A percentile compares a stretch with the other conserved stretches of the same genome.
Evolutionary conservation across 2,797 vertebrate genomes (phyloP).

Genomic region (Hapalemur alaotrensis): DNA sequence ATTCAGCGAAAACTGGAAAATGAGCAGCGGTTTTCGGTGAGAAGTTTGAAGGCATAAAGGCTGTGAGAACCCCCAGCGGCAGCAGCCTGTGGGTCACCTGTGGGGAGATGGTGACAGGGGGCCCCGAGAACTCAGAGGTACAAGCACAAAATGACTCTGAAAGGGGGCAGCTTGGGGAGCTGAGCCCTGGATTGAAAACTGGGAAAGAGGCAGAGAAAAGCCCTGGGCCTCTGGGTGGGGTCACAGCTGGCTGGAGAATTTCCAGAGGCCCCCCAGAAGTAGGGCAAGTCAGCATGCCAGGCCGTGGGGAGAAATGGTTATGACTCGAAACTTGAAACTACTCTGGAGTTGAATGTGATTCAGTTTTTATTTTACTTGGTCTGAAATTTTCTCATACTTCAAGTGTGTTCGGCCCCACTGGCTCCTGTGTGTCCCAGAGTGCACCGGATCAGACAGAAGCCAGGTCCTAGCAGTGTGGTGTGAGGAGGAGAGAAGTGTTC

Average conservation of each 20-base stretch:
- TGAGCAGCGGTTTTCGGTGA: not conserved
- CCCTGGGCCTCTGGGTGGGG: not conserved
- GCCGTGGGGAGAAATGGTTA: not conserved
- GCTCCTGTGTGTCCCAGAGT: not conserved
- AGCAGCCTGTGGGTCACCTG: not conserved
- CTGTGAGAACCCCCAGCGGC: not conserved
- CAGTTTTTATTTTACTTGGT: slow-evolving; percentile 51
- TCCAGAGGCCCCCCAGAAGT: not conserved
- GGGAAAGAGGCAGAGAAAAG: not conserved
- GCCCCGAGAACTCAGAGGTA: not conserved
- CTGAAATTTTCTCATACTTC: slow-evolving; percentile 38
- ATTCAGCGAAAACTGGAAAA: not conserved
- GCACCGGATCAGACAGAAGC: not conserved
- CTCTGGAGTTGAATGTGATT: slow-evolving; percentile 54
- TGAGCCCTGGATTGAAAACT: not conserved
- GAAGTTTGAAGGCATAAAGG: not conserved
- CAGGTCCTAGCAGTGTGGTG: not conserved
- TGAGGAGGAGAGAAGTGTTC: not conserved
- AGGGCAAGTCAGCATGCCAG: not conserved
- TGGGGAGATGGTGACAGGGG: not conserved
- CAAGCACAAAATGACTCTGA: not conserved
- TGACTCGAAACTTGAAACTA: slow-evolving; percentile 23
- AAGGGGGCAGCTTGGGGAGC: not conserved
- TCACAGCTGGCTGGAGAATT: not conserved
- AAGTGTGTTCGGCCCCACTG: not conserved